Evolutionary conservation across 1,140 invertebrate genomes (phyloP).

Genomic region (Drosophila bipectinata): DNA sequence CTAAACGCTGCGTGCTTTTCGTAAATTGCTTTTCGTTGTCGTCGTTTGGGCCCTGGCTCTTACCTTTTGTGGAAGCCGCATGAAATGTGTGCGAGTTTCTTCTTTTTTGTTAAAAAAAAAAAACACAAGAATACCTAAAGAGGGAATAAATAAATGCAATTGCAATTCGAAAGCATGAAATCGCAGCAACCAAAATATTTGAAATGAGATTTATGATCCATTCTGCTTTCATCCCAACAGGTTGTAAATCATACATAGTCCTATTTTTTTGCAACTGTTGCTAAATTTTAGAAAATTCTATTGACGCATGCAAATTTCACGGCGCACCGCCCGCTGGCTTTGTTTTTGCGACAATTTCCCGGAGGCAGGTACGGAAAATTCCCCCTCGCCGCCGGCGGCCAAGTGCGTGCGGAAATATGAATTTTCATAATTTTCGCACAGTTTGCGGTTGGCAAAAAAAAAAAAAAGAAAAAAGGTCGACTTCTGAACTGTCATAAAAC

Average conservation of each 20-base stretch:
- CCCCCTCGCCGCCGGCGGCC: constrained; percentile 23
- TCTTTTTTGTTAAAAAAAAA: constrained; percentile 46
- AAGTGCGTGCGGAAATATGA: constrained; percentile 78
- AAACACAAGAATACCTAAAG: not conserved
- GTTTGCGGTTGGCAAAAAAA: constrained; percentile 65
- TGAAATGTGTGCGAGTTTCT: constrained; percentile 82
- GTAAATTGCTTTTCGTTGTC: constrained; percentile 82
- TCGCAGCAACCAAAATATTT: constrained; percentile 80
- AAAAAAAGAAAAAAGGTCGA: constrained; percentile 22
- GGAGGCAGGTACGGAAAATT: constrained; percentile 34
- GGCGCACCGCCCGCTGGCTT: constrained; percentile 51
- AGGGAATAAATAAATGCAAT: constrained; percentile 61
- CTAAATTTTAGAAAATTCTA: constrained; percentile 53
- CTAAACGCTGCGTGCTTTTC: constrained; percentile 81
- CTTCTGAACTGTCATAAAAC: constrained; percentile 55
- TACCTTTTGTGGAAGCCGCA: constrained; percentile 79
- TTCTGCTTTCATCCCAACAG: constrained; percentile 19
- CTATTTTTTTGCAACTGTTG: constrained; percentile 46
- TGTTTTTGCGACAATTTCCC: constrained; percentile 34
- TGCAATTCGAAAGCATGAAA: constrained; percentile 72
- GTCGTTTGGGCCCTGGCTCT: constrained; percentile 51
- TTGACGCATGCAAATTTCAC: constrained; percentile 78
- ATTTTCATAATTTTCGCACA: constrained; percentile 81
- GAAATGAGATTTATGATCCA: constrained; percentile 61
- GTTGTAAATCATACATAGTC: constrained; percentile 60